Evolutionary conservation across 1,140 invertebrate species (phyloP), one percentile per base, ranked within the genome.

Genomic region (Philopotamus ludificatus): DNA sequence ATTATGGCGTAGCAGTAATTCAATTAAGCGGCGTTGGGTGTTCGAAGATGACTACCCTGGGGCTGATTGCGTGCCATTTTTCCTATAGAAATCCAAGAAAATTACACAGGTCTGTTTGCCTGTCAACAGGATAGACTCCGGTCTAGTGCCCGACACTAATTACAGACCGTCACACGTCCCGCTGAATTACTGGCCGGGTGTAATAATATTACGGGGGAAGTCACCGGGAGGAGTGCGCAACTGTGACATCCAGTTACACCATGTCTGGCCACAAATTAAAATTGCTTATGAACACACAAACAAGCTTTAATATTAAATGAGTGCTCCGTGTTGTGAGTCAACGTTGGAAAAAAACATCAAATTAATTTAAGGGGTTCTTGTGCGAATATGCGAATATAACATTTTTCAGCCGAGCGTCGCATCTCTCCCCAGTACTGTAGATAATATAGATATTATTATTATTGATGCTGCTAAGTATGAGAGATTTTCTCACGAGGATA

Each of bases 91-190:
- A 53, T 53, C 22, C 22, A 25, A 8, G 21, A 10, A 53, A 53
- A 53, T 53, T 53, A 53, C 50, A 53, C n/a, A 15, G 50, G 3
- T 49, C 47, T 21, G 16, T 21, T 21, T 21, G 47, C 10, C 16
- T 16, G 54, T 15, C 20, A 10, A 51, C 18, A 21, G 21, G 49
- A 25, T 16, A 21, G 49, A 20, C 18, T 20, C 1, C 3, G 49
- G 15, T 25, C 21, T 51, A 51, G 22, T 51, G 22, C 22, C n/a
- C 34, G 15, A 58, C 54, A 39, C 54, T 58, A 58, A 58, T 58
- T 58, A 58, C 54, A 39, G 25, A 42, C 54, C 41, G 28, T 39
- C 25, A 41, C 54, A 58, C 41, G 54, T 58, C 54, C 54, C 28
- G 23, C 54, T 28, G 18, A 49, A 49, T 49, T 49, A 49, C 21